phyloP scores from a whole-genome alignment of 2,888 invertebrate genomes.

The Pocota personata region DNA sequence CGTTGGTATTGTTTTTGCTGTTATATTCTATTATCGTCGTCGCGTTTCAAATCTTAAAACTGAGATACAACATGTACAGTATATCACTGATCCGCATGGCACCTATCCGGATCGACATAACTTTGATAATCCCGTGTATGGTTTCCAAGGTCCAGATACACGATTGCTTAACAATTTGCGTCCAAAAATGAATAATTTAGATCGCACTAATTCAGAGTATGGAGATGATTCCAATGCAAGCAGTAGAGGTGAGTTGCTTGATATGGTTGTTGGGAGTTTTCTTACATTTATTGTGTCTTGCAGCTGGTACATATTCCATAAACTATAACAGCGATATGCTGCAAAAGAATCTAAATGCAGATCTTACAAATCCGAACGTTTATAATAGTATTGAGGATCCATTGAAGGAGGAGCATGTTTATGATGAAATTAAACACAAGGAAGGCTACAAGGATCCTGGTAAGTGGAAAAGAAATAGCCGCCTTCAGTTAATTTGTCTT shows the following conservation, averaged over 20 bases:
- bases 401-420: slow-evolving; percentile 91
- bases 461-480: slow-evolving; percentile 79
- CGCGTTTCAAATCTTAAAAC: slow-evolving; percentile 92
- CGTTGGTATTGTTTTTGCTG: slow-evolving; percentile 85
- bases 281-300: slow-evolving; percentile 46
- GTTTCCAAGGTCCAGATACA: slow-evolving; percentile 87
- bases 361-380: slow-evolving; percentile 91
- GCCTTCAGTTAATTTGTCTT: background rate
- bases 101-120: slow-evolving; percentile 84
- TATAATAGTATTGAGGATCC: slow-evolving; percentile 92
- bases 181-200: slow-evolving; percentile 82
- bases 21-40: slow-evolving; percentile 91
- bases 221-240: slow-evolving; percentile 84
- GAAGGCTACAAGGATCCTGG: slow-evolving; percentile 86
- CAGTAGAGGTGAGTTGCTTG: slow-evolving; percentile 81
- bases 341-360: slow-evolving; percentile 92
- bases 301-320: slow-evolving; percentile 84
- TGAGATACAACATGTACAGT: slow-evolving; percentile 93
- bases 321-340: slow-evolving; percentile 87
- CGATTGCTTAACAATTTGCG: slow-evolving; percentile 81
- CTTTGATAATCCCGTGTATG: slow-evolving; percentile 96
- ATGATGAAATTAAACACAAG: slow-evolving; percentile 94
- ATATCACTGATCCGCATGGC: slow-evolving; percentile 89
- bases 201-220: slow-evolving; percentile 77
- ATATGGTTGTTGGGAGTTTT: background rate